Percentiles rank a stretch among this genome's conserved stretches.
Conservation (phyloP, 2,888 invertebrate species). For the Luperina testacea region DNA sequence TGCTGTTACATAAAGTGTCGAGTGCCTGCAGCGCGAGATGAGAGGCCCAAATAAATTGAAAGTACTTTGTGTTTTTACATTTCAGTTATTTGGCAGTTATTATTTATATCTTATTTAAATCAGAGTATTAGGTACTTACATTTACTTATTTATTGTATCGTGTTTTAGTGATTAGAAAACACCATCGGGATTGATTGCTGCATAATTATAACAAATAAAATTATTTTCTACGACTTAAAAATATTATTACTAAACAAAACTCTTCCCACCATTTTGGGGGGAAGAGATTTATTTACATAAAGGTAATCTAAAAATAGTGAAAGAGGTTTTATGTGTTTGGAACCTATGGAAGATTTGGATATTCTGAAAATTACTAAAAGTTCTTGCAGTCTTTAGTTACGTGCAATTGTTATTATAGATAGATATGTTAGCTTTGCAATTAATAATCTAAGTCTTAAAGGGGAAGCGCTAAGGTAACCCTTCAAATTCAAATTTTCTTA, state of each 20-base stretch:
- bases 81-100: constrained; percentile 13
- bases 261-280: background rate
- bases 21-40: constrained; percentile 69
- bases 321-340: background rate
- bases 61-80: constrained; percentile 25
- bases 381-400: background rate
- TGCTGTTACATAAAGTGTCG: constrained; percentile 76
- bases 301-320: background rate
- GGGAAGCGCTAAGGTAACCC: too few species aligned
- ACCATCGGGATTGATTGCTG: background rate
- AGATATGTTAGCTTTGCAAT: background rate
- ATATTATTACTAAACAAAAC: background rate
- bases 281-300: background rate
- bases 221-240: background rate
- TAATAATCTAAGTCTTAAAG: background rate
- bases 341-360: too few species aligned
- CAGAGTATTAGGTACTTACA: background rate
- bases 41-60: constrained; percentile 50
- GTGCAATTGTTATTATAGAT: background rate
- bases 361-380: background rate
- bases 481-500: too few species aligned
- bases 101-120: background rate
- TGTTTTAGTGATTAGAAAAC: background rate
- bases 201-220: background rate
- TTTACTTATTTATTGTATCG: background rate